Conservation (phyloP, 2,888 invertebrate genomes). For the Drosophila anomelani region DNA sequence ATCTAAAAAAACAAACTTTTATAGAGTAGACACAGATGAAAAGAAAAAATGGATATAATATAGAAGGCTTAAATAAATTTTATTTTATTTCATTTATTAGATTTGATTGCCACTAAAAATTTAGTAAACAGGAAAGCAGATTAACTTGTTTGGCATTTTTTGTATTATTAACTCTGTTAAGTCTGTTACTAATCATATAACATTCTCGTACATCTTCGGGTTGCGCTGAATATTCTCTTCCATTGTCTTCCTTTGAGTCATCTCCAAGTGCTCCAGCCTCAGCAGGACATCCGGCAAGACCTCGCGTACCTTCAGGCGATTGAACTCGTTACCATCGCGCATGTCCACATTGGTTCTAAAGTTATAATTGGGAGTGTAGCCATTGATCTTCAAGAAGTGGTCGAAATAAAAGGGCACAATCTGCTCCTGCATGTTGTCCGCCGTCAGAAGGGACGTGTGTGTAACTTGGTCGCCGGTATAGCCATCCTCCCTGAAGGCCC, state of each 20-base stretch:
- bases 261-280: constrained; percentile 77
- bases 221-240: constrained; percentile 82
- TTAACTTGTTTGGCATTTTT: neutral
- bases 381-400: constrained; percentile 82
- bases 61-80: neutral
- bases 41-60: neutral
- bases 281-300: constrained; percentile 70
- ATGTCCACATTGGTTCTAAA: constrained; percentile 82
- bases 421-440: constrained; percentile 78
- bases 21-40: neutral
- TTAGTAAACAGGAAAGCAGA: neutral
- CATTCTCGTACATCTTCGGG: constrained; percentile 82
- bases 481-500: constrained; percentile 81
- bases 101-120: neutral
- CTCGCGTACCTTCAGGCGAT: constrained; percentile 64
- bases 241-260: constrained; percentile 73
- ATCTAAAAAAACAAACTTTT: constrained; percentile 10
- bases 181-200: constrained; percentile 51
- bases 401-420: constrained; percentile 84
- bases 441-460: constrained; percentile 70
- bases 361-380: constrained; percentile 83
- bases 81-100: neutral
- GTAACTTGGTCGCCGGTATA: constrained; percentile 58
- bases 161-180: neutral
- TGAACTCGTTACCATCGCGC: constrained; percentile 80